Conservation (phyloP, 2,797 vertebrate genomes). For the Darevskia mixta region DNA sequence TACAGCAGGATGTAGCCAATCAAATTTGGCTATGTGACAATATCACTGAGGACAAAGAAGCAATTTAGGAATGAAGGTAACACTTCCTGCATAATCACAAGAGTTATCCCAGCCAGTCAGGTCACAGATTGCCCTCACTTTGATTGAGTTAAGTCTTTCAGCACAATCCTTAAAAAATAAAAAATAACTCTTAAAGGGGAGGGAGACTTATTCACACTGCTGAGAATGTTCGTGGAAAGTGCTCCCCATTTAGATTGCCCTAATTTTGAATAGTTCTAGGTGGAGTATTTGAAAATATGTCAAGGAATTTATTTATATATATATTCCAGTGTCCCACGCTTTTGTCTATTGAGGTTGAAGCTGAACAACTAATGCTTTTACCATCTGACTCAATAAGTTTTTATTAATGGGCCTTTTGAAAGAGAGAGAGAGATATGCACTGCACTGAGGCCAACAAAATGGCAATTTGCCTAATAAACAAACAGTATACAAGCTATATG, state of each 20-base stretch:
- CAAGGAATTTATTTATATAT: no score
- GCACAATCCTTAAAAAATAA: no score
- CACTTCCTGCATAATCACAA: not conserved
- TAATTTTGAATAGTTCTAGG: no score
- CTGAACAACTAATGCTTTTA: not conserved
- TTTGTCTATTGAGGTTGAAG: not conserved
- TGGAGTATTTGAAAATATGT: no score
- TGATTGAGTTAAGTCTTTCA: no score
- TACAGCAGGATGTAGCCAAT: not conserved
- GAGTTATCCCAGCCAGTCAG: no score
- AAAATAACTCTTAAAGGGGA: no score
- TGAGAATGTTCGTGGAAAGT: no score
- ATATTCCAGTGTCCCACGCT: not conserved
- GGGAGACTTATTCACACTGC: no score
- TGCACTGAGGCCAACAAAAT: not conserved
- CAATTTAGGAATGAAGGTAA: not conserved
- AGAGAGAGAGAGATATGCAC: not conserved
- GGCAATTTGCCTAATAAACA: constrained; percentile 27
- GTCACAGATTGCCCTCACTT: no score
- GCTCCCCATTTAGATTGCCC: no score
- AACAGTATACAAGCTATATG: not conserved
- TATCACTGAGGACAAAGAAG: not conserved
- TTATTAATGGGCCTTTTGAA: not conserved
- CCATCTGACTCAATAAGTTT: not conserved
- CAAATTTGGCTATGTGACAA: not conserved